Conservation (phyloP, 2,888 invertebrate species). For the Rhamphomyia laevipes region DNA sequence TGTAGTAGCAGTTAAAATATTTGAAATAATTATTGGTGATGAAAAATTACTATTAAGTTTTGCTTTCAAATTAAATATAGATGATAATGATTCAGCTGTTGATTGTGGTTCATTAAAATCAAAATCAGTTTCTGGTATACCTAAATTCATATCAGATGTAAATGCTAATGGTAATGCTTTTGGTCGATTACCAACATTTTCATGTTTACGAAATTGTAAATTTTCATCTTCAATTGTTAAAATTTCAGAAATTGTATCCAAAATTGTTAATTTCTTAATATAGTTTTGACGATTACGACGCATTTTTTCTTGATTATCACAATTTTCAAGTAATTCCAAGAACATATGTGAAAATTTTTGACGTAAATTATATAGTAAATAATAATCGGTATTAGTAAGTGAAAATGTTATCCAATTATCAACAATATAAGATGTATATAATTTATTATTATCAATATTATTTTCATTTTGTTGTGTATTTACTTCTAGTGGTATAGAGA, state of each 20-base stretch:
- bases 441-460: background rate
- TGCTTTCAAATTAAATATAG: too few species aligned
- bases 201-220: constrained; percentile 19
- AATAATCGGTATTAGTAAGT: constrained; percentile 52
- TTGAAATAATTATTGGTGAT: too few species aligned
- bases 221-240: constrained; percentile 19
- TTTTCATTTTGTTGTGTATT: background rate
- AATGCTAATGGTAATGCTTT: constrained; percentile 18
- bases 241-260: constrained; percentile 20
- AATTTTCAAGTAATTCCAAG: constrained; percentile 20
- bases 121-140: background rate
- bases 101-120: background rate
- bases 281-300: constrained; percentile 14
- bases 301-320: constrained; percentile 19
- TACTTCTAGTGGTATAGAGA: constrained; percentile 9
- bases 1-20: too few species aligned
- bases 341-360: constrained; percentile 50
- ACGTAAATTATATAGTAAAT: constrained; percentile 52
- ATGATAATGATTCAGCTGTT: too few species aligned
- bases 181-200: constrained; percentile 22
- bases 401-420: constrained; percentile 66
- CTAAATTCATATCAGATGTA: background rate
- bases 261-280: constrained; percentile 15
- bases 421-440: constrained; percentile 39
- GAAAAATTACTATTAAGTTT: too few species aligned